phyloP scores from a whole-genome alignment of 2,113 vertebrate species.

The Ammodytes dubius region DNA sequence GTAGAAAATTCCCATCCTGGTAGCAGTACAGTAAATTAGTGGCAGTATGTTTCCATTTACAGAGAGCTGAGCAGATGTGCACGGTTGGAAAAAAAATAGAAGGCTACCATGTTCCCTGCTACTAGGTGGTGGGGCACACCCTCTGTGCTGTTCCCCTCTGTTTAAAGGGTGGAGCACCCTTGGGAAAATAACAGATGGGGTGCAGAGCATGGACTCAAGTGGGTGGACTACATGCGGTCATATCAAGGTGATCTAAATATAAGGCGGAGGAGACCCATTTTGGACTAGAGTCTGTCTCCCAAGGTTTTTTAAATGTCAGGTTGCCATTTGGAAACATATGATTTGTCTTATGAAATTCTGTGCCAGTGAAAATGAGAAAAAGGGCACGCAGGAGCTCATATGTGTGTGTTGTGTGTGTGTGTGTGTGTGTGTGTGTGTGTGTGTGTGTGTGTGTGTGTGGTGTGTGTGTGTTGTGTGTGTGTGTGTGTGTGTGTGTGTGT shows the following conservation, averaged over 20 bases:
- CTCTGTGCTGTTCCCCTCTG: conserved; percentile 37
- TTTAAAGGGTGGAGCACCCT: conserved; percentile 63
- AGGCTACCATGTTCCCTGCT: conserved; percentile 28
- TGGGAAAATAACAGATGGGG: conserved; percentile 57
- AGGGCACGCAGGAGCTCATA: conserved; percentile 1
- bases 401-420: conserved; percentile 7
- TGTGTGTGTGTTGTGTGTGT: not conserved
- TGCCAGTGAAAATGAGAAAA: conserved; percentile 23
- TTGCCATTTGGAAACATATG: conserved; percentile 53
- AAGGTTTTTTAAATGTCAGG: conserved; percentile 47
- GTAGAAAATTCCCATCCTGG: conserved; percentile 31
- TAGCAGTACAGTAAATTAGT: conserved; percentile 60
- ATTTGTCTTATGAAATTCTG: conserved; percentile 48
- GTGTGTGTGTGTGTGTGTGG: not conserved
- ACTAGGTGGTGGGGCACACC: conserved; percentile 56
- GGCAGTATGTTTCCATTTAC: conserved; percentile 66
- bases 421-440: not conserved
- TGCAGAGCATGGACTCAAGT: conserved; percentile 47
- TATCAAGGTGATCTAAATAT: conserved; percentile 74
- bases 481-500: not conserved
- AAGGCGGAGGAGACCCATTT: conserved; percentile 35
- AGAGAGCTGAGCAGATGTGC: conserved; percentile 58
- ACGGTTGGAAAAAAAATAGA: conserved; percentile 67
- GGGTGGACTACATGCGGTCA: conserved; percentile 63
- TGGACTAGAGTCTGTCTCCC: conserved; percentile 18